A percentile compares a stretch with the other conserved stretches of the same genome.
Conservation (phyloP, 1,140 invertebrate genomes). For the Macrocentrus cingulum region DNA sequence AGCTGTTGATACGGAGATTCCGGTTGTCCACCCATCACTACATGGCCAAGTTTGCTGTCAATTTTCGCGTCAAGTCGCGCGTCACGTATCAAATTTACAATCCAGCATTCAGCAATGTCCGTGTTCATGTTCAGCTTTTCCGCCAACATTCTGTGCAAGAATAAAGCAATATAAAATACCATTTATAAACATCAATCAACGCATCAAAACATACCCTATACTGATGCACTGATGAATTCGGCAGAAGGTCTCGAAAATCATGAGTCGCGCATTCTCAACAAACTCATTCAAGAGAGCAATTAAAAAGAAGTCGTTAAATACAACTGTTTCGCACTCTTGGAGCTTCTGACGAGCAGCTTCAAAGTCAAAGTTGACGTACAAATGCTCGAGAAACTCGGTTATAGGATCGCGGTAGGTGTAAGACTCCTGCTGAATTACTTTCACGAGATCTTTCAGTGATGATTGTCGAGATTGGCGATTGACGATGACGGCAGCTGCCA, state of each 20-base stretch:
- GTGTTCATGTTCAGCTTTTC: conserved; percentile 98
- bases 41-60: conserved; percentile 97
- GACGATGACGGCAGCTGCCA: conserved; percentile 97
- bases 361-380: conserved; percentile 99
- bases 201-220: conserved; percentile 69
- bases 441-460: conserved; percentile 96
- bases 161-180: conserved; percentile 13
- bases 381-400: conserved; percentile 97
- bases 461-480: conserved; percentile 86
- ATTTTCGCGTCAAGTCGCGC: conserved; percentile 98
- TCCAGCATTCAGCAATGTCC: conserved; percentile 98
- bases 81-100: conserved; percentile 97
- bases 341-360: conserved; percentile 96
- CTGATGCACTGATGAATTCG: conserved; percentile 98
- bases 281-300: conserved; percentile 96
- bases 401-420: conserved; percentile 99
- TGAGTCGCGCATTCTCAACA: conserved; percentile 97
- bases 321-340: conserved; percentile 93
- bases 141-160: conserved; percentile 83
- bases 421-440: conserved; percentile 99
- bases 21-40: conserved; percentile 98
- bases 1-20: conserved; percentile 97
- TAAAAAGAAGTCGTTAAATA: conserved; percentile 97
- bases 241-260: conserved; percentile 99
- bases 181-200: conserved; percentile 6